Evolutionary conservation across 1,140 invertebrate species (phyloP), one percentile per base, ranked within the genome.

Genomic region (Diprion similis): DNA sequence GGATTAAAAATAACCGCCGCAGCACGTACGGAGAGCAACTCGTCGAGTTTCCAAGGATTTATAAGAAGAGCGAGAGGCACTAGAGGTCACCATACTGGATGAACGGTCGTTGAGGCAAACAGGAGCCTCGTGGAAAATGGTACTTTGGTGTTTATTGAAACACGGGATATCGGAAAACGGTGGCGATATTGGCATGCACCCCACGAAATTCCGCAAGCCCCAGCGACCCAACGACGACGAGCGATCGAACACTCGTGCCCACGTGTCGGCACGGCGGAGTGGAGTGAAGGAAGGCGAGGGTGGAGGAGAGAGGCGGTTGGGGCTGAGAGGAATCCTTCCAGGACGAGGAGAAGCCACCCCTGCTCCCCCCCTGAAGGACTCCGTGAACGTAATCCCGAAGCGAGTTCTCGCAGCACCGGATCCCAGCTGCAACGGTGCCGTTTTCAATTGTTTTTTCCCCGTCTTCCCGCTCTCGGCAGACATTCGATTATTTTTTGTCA

Each of bases 341-440:
- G 51, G 11, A 59, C 24, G 24, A 37, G 24, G 24, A 37, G 24
- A 6, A 17, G 51, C 51, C n/a, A 37, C 51, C n/a, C n/a, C 51
- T 59, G n/a, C 51, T n/a, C n/a, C 51, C 11, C 11, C 51, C 9
- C 51, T 59, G 4, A 4, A 17, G 11, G 51, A 59, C 51, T 59
- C n/a, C 51, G 51, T 59, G 51, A 59, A 18, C 66, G 37, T 68
- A 70, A 46, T 70, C 69, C 69, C 37, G 69, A 70, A 70, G 45
- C 37, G 13, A 47, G 46, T 10, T 37, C 24, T 46, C 46, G 18
- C 69, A 70, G 10, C 11, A 6, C 24, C 15, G 24, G 69, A 70
- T 19, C 69, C 46, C 46, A 45, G 69, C 69, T 70, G 69, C 69
- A 45, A 10, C 46, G 13, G 66, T 68, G 15, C 66, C 18, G 37